Evolutionary conservation across 2,797 vertebrate species (phyloP), one percentile per base, ranked within the genome.

Genomic region (Iguana delicatissima): DNA sequence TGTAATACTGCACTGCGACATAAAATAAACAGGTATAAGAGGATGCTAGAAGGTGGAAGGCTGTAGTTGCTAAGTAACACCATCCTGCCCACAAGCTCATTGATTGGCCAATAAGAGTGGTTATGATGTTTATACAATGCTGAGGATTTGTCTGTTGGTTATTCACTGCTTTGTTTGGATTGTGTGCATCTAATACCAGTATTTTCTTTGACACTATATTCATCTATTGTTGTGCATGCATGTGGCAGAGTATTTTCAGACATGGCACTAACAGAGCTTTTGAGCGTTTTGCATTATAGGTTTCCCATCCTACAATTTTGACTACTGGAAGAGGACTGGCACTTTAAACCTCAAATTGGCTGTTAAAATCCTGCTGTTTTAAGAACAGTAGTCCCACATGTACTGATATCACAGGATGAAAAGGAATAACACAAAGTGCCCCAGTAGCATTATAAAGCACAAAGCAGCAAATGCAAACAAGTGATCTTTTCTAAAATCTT

Each of bases 381-480:
- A 87, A 94, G 42, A 62, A 42, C 32, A 38, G 26, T 20, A 89
- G 1, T 62, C 52, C 22, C 57, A 50, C 84, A 38, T 72, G 77
- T 24, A 57, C 80, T 77, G 81, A 79, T 46, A 77, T 0, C 0
- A 87, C 46, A 90, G 88, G 89, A 90, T 80, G 90, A 67, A 24
- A 16, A 52, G 9, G 16, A 13, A 42, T 26, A 81, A 55, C 46
- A 59, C 72, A 80, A 5, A 0, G 0, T 9, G 91, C 59, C 89
- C 79, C 83, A 42, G 80, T 85, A 92, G 64, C 24, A 0, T 87
- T 93, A n/a, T 42, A 52, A 29, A 55, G n/a, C 55, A 18, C 18
- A 91, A 79, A 10, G 22, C 38, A 9, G 89, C 85, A 88, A 93
- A 86, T 88, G 83, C 84, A 82, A 85, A 59, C n/a, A 18, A 77